Base-by-base conservation (phyloP, 2,888 invertebrate species). In the Aspidapion aeneum region DNA sequence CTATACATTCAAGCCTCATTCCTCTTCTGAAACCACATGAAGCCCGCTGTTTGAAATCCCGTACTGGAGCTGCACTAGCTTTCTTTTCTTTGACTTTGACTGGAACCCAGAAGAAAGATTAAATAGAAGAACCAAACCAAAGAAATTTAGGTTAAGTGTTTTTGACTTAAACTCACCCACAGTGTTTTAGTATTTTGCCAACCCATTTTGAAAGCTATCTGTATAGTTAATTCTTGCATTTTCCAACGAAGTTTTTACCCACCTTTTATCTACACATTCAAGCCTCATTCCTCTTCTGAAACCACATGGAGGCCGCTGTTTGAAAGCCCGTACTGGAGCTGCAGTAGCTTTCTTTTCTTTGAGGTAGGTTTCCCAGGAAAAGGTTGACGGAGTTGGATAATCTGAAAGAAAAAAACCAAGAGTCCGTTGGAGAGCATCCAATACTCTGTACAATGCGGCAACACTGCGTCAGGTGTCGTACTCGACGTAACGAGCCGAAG, bases 341-440 rank as follows among this genome's bases (percentile, higher is more conserved):
- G 92, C 86, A 55, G 84, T 79, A 0, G 91, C 84, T 67, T 88
- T 88, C 0, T 90, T 92, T 73, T 89, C 88, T 63, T 85, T 83
- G 68, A 97, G 82, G 79, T 96, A 97, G 56, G 84, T 83, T 68
- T 90, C 89, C 97, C 97, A 98, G 7, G 89, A 87, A 77, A 97
- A 97, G 2, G 84, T 77, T 70, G 87, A 86, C 0, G 85, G 82
- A 68, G 89, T 87, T 73, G 88, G 88, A 78, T 86, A 88, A 78
- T 85, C 90, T 90, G 78, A 5, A 73, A 71, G 64, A 64, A 64
- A 64, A n/a, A n/a, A n/a, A n/a, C n/a, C n/a, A n/a, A n/a, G n/a
- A 64, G n/a, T n/a, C n/a, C n/a, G n/a, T n/a, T n/a, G n/a, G n/a
- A n/a, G n/a, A n/a, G n/a, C n/a, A n/a, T n/a, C n/a, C n/a, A n/a